phyloP scores from a whole-genome alignment of 2,797 vertebrate species.

The Tragelaphus oryx region DNA sequence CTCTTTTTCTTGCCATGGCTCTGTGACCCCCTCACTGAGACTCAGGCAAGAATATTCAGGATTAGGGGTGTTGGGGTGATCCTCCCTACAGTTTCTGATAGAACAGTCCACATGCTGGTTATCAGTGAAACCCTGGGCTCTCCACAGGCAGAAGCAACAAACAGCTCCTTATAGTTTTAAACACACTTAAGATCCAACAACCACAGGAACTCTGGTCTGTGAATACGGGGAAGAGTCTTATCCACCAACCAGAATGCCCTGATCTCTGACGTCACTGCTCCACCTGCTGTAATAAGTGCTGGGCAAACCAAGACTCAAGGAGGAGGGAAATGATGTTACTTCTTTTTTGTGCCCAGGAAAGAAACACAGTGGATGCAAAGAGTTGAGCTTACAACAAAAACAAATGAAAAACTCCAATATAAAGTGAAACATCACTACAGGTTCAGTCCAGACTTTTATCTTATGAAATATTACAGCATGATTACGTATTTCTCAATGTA shows the following conservation, averaged over 20 bases:
- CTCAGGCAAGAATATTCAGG: not conserved
- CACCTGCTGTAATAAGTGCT: not conserved
- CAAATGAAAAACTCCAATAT: not conserved
- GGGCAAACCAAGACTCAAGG: not conserved
- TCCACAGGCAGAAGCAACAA: not conserved
- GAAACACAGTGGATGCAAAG: not conserved
- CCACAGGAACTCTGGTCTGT: not conserved
- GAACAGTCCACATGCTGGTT: not conserved
- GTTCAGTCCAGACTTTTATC: not conserved
- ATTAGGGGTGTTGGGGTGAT: accelerated
- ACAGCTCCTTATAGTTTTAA: not conserved
- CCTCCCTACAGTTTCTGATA: not conserved
- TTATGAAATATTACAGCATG: not conserved
- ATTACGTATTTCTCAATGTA: not conserved
- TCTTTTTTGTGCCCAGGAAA: not conserved
- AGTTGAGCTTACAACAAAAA: not conserved
- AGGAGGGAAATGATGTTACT: not conserved
- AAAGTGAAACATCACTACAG: not conserved
- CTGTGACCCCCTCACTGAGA: not conserved
- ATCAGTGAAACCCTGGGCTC: not conserved
- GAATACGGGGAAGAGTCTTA: too few species aligned
- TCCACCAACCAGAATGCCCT: not conserved
- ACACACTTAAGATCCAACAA: not conserved
- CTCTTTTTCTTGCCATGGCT: not conserved
- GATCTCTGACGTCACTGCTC: not conserved